phyloP scores from a whole-genome alignment of 2,888 invertebrate genomes.

The Sarcophaga carnaria region DNA sequence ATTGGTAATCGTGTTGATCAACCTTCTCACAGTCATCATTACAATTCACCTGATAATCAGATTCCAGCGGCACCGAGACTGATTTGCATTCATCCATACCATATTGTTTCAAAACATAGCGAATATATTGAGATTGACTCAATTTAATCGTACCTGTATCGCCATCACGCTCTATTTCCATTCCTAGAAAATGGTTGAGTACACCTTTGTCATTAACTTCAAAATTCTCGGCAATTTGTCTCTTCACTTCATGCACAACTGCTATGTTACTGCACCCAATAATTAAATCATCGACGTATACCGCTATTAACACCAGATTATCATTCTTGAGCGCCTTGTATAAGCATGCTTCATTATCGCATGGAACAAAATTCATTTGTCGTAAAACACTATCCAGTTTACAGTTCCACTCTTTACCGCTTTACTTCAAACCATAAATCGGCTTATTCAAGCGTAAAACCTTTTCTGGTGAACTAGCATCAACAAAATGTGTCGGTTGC shows the following conservation, averaged over 20 bases:
- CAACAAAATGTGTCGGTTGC: conserved; percentile 14
- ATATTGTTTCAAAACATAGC: not conserved
- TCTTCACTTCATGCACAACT: too few relatives aligned
- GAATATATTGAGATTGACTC: not conserved
- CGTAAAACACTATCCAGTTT: too few relatives aligned
- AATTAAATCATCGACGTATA: not conserved
- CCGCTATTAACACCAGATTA: conserved; percentile 2
- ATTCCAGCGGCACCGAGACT: not conserved
- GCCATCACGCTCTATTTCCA: conserved; percentile 2
- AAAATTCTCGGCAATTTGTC: too few relatives aligned
- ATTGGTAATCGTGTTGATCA: conserved; percentile 34
- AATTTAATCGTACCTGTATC: not conserved
- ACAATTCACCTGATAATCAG: not conserved
- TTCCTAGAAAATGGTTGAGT: not conserved
- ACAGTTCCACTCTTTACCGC: too few relatives aligned
- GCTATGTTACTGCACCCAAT: not conserved
- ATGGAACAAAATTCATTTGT: not conserved
- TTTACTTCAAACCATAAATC: too few relatives aligned
- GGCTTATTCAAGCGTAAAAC: too few relatives aligned
- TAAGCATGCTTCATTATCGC: conserved; percentile 29
- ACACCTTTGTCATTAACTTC: too few relatives aligned
- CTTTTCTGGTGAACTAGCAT: too few relatives aligned
- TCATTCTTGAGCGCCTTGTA: not conserved
- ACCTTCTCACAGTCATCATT: not conserved
- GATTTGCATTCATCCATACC: conserved; percentile 29